Base-by-base conservation (phyloP, 2,113 vertebrate species). In the Odontesthes bonariensis region DNA sequence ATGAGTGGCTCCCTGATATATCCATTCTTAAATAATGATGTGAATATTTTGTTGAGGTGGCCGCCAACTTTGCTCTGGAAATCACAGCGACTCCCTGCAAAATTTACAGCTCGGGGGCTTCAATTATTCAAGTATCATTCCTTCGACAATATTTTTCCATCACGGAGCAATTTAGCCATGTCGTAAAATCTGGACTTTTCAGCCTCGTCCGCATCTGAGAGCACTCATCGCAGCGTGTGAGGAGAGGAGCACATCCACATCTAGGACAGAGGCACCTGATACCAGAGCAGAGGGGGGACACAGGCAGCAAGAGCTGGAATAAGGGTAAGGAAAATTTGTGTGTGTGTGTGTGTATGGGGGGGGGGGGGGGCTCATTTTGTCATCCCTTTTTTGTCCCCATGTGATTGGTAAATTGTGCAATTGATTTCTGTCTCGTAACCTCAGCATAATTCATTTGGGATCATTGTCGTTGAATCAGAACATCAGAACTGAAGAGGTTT, bases 121-220 rank as follows among this genome's bases (percentile, higher is more conserved):
- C 81, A 94, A 94, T 94, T 92, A 94, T 94, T 94, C 88, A 94
- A 75, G 77, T 86, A 82, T 92, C 75, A 75, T 87, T 92, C 92
- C 86, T 81, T 69, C 81, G 85, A 93, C 93, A 94, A 90, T 93
- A 92, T 94, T 93, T 92, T 94, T 93, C 93, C 93, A 94, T 94
- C 93, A 93, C 77, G 6, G 81, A 79, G 81, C 86, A 83, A 92
- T 93, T 93, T 90, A 91, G 82, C 79, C 89, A 88, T 87, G 84
- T 92, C 81, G 90, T 84, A 79, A 73, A 81, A 85, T 74, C 23
- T n/a, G 80, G 82, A 67, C 86, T 84, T 67, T 81, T 87, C 81
- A 73, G 81, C 75, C 73, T 79, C 14, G 27, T 84, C 56, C 57
- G 64, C 84, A 79, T 73, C 84, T 87, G 89, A 92, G 84, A 92